Base-by-base conservation (phyloP, 2,113 vertebrate species). In the Suricata suricatta region DNA sequence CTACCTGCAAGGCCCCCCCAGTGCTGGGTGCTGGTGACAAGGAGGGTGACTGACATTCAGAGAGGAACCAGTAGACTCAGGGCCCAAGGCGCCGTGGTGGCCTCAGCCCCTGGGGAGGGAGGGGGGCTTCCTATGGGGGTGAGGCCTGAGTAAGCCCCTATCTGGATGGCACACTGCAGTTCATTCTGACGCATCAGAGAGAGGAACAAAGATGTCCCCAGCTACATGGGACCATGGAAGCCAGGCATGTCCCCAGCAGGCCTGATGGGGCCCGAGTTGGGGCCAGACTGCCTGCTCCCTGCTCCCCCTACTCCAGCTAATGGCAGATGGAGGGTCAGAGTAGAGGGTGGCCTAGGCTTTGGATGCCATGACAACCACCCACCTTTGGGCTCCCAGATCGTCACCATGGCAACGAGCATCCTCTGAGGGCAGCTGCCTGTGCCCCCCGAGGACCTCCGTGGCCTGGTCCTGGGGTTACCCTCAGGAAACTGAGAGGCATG, bases 161-260 rank as follows among this genome's bases (percentile, higher is more conserved):
- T 15, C 47, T 1, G 0, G 68, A 5, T 29, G 47, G 69, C 79
- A 47, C 57, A 27, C 0, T 0, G 57, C 33, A 33, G 3, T 54
- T 68, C 44, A 68, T 25, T 41, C 23, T 54, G 38, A 90, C 9
- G 15, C 12, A 31, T 33, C 27, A 29, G 29, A 76, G 54, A 17
- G 31, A 21, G 29, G 11, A 54, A n/a, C 14, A 74, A 31, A 50
- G 23, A 33, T 7, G 4, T 10, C 82, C 47, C 92, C 47, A 81
- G 19, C 3, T 57, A 57, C 54, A 21, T 57, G 19, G 54, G 54
- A 19, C 54, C 54, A 60, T 25, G 21, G 21, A 21, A 23, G 57
- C 21, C 57, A 23, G 57, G 57, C 57, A 33, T 7, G 5, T 11
- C 83, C 50, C 92, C 50, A 57, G 13, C 2, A 5, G 68, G 17